Evolutionary conservation across 1,140 invertebrate genomes (phyloP).

Genomic region (Rhynchophorus ferrugineus): DNA sequence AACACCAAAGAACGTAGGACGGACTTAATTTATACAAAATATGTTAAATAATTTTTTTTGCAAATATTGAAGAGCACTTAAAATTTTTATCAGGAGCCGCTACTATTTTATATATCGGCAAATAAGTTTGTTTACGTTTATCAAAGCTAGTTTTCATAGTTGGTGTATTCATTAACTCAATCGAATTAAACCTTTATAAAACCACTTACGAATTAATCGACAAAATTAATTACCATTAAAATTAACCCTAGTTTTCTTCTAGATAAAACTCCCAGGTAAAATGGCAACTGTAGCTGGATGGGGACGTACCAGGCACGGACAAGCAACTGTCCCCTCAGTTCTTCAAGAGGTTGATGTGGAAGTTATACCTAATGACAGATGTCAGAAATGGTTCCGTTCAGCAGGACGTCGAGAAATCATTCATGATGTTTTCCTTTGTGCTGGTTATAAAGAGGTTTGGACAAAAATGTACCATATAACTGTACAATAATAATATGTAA

Average conservation of each 20-base stretch:
- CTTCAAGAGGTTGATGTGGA: slow-evolving; percentile 71
- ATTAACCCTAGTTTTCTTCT: slow-evolving; percentile 14
- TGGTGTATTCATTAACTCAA: too few relatives aligned
- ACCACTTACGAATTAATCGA: too few relatives aligned
- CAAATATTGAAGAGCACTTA: too few relatives aligned
- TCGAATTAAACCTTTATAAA: too few relatives aligned
- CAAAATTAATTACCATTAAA: slow-evolving; percentile 3
- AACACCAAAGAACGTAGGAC: too few relatives aligned
- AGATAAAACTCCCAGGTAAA: slow-evolving; percentile 65
- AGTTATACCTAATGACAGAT: slow-evolving; percentile 85
- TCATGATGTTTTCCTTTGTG: slow-evolving; percentile 88
- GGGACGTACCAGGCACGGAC: slow-evolving; percentile 79
- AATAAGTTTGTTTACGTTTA: too few relatives aligned
- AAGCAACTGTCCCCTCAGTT: slow-evolving; percentile 68
- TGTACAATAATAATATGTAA: slow-evolving; percentile 3
- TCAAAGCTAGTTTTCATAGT: too few relatives aligned
- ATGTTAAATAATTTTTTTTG: too few relatives aligned
- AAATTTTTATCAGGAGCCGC: too few relatives aligned
- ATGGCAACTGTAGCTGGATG: slow-evolving; percentile 85
- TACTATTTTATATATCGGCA: too few relatives aligned
- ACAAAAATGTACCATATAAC: not conserved
- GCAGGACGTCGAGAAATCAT: slow-evolving; percentile 85
- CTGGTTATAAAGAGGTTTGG: slow-evolving; percentile 81
- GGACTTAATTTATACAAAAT: too few relatives aligned
- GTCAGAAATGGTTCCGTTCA: slow-evolving; percentile 84